These are phyloP conservation scores for Neotoxoptera formosana DNA, from an alignment of 1,140 invertebrate species.

Conservation along the genomic window DNA sequence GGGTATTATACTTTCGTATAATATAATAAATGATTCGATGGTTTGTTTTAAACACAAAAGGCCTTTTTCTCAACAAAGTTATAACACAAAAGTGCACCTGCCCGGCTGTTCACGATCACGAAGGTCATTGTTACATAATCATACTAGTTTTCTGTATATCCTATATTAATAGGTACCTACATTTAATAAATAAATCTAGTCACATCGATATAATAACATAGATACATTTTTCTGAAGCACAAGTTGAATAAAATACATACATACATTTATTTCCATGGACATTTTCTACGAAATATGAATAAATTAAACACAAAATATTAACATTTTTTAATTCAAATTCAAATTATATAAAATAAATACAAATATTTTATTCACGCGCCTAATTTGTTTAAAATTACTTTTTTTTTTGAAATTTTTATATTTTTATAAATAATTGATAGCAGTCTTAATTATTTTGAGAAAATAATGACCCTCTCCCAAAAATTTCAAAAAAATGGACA, in stretches of 20 bases:
- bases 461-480: background rate
- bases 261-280: background rate
- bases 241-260: background rate
- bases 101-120: background rate
- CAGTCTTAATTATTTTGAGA: background rate
- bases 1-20: background rate
- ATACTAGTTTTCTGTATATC: conserved; percentile 11
- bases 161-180: background rate
- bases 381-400: background rate
- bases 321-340: too few relatives aligned
- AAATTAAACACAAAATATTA: background rate
- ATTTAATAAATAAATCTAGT: background rate
- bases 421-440: background rate
- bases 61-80: background rate
- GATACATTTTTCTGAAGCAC: background rate
- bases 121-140: conserved; percentile 45
- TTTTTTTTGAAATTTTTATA: background rate
- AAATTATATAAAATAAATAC: too few relatives aligned
- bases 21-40: background rate
- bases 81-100: background rate
- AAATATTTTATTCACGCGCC: background rate
- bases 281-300: background rate
- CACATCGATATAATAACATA: background rate
- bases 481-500: background rate
- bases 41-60: conserved; percentile 1